Base-by-base conservation (phyloP, 2,113 vertebrate genomes). In the Condylura cristata region DNA sequence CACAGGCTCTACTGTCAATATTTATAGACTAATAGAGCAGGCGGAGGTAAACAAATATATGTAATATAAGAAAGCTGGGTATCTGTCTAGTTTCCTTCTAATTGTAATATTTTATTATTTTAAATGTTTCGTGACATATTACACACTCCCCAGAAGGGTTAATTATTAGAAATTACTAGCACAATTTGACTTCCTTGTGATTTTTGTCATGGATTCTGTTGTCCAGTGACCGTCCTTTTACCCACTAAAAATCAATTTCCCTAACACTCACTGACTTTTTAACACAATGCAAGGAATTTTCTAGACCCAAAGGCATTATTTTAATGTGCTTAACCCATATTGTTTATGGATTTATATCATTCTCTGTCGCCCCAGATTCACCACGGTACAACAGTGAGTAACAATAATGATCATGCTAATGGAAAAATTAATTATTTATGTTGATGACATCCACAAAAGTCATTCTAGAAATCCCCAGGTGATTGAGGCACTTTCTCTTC, bases 371-470 rank as follows among this genome's bases (percentile, higher is more conserved):
- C 20, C 17, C 48, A 79, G 72, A 68, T 51, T 86, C 34, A 53
- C n/a, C 8, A 80, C 79, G 28, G 41, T 74, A 51, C 24, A 44
- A 90, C n/a, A 81, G 41, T 86, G 61, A 81, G 81, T 82, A 70
- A 86, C 24, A 85, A 17, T 81, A 89, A 65, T 63, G 37, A 39
- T 63, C 51, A 72, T 65, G 53, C 66, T 88, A 92, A 94, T 74
- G 39, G 30, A 18, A 41, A 53, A 66, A 61, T 89, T 91, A 93
- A 92, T 96, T 92, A 90, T 96, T 93, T 61, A 96, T 89, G 22
- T 61, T 65, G 16, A 28, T 76, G 74, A 20, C 91, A 34, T 70
- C 48, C 26, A 84, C 89, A 83, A 11, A 87, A 78, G 34, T 68
- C 78, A 79, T 63, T 58, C 78, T 70, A 28, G 91, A 96, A 89